Evolutionary conservation across 1,140 invertebrate genomes (phyloP), one percentile per base, ranked within the genome.

Genomic region (Zaprionus gabonicus): DNA sequence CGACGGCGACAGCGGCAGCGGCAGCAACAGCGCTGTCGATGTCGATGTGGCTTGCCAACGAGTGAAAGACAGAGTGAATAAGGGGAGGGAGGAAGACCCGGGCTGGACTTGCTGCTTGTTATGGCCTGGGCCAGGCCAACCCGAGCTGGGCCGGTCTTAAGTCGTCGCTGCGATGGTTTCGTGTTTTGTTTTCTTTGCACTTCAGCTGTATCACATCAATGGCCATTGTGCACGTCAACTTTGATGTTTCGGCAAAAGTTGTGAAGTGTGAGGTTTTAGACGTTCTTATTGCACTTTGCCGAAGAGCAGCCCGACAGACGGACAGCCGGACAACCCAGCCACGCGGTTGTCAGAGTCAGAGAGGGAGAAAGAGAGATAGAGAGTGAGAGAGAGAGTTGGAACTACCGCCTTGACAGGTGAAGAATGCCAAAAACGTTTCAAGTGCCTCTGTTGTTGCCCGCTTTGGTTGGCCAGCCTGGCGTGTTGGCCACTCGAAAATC

Each of bases 101-200:
- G 23, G 51, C 70, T 66, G 41, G 23, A 55, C 53, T 49, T 58
- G 51, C 28, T 56, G 68, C 74, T 63, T 62, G 57, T 28, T 67
- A 60, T 68, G 67, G 66, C 15, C 41, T 31, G 41, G 41, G 38
- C 38, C 27, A 66, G 23, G 55, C 9, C 38, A 64, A 67, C 55
- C 12, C 9, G 41, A 38, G 41, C n/a, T 15, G n/a, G n/a, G 41
- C 46, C 10, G 46, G 28, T 34, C 59, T 64, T 51, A 28, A 51
- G 44, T 20, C 51, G 28, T 23, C 12, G 66, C 7, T 66, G 67
- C 81, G 81, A 78, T 46, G 85, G 86, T 82, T 85, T 85, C 82
- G 86, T 85, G 86, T 90, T 90, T 85, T 90, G 85, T 90, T 90
- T 90, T 90, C 86, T 91, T 90, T 90, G 86, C 85, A 90, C 85